phyloP scores from a whole-genome alignment of 2,888 invertebrate species.

The Megastigmus dorsalis region DNA sequence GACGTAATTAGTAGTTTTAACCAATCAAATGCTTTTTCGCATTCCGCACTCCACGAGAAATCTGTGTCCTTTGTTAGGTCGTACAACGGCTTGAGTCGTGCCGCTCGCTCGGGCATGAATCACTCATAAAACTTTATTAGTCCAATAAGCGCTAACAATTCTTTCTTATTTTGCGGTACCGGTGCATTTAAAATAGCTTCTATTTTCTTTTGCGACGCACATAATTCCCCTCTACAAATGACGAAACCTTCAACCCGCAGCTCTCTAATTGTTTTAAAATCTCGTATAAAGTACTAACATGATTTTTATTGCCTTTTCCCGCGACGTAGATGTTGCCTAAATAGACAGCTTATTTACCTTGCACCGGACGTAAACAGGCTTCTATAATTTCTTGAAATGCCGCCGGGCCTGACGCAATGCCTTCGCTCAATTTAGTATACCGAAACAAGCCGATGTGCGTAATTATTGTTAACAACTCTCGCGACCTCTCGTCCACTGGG shows the following conservation, averaged over 20 bases:
- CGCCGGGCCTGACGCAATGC: background rate
- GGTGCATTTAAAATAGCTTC: constrained; percentile 6
- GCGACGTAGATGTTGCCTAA: constrained; percentile 8
- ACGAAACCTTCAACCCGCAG: constrained; percentile 54
- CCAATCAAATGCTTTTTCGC: background rate
- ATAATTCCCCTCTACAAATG: constrained; percentile 1
- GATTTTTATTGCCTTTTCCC: background rate
- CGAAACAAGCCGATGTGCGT: background rate
- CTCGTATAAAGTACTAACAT: background rate
- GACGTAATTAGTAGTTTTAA: background rate
- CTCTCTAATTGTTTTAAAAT: constrained; percentile 54
- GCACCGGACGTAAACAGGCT: background rate
- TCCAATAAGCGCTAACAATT: constrained; percentile 54
- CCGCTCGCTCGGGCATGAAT: background rate
- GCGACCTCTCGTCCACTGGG: constrained; percentile 36
- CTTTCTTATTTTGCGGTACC: constrained; percentile 18
- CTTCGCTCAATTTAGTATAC: background rate
- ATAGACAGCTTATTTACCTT: background rate
- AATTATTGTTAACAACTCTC: constrained; percentile 16
- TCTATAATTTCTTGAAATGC: background rate
- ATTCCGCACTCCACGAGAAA: constrained; percentile 56
- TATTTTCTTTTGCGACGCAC: background rate
- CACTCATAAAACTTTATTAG: constrained; percentile 7
- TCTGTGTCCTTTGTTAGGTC: constrained; percentile 50
- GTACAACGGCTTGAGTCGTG: constrained; percentile 40